Percentiles rank a stretch among this genome's conserved stretches.
Evolutionary conservation across 2,888 invertebrate species (phyloP).

Genomic region (Rambutsinella grinnellia): DNA sequence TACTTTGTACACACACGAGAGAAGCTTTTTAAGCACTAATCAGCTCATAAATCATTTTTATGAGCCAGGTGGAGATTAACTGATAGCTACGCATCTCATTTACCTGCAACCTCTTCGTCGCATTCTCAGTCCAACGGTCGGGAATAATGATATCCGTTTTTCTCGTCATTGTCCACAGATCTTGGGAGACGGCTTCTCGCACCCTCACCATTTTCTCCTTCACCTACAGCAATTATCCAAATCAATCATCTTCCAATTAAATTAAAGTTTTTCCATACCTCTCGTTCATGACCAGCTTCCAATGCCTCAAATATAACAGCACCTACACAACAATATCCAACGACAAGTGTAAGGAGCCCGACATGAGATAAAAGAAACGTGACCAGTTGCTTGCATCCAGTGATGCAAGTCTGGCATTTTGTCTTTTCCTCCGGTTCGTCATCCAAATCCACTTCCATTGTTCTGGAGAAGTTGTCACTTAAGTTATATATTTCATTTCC

Average conservation of each 20-base stretch:
- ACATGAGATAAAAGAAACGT: slow-evolving; percentile 91
- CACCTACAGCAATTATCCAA: slow-evolving; percentile 73
- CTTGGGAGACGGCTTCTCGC: slow-evolving; percentile 81
- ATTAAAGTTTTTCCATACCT: too few species aligned
- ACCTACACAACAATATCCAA: slow-evolving; percentile 90
- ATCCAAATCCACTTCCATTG: slow-evolving; percentile 44
- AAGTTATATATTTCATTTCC: too few species aligned
- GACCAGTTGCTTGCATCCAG: slow-evolving; percentile 73
- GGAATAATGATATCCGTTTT: slow-evolving; percentile 77
- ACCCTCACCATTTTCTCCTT: slow-evolving; percentile 81
- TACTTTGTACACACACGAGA: neutral
- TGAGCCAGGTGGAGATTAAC: too few species aligned
- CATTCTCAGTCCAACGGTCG: slow-evolving; percentile 84
- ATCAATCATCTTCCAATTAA: neutral
- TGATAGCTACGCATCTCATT: too few species aligned
- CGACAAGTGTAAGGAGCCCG: slow-evolving; percentile 87
- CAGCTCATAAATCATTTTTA: neutral
- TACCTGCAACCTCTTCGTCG: slow-evolving; percentile 73
- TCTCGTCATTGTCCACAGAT: slow-evolving; percentile 82
- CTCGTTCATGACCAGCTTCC: slow-evolving; percentile 60
- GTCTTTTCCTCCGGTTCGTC: slow-evolving; percentile 62
- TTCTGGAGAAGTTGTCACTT: too few species aligned
- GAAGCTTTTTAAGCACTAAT: neutral
- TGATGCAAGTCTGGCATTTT: slow-evolving; percentile 62
- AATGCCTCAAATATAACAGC: slow-evolving; percentile 79